Evolutionary conservation across 2,113 vertebrate species (phyloP).

Genomic region (Anas platyrhynchos): DNA sequence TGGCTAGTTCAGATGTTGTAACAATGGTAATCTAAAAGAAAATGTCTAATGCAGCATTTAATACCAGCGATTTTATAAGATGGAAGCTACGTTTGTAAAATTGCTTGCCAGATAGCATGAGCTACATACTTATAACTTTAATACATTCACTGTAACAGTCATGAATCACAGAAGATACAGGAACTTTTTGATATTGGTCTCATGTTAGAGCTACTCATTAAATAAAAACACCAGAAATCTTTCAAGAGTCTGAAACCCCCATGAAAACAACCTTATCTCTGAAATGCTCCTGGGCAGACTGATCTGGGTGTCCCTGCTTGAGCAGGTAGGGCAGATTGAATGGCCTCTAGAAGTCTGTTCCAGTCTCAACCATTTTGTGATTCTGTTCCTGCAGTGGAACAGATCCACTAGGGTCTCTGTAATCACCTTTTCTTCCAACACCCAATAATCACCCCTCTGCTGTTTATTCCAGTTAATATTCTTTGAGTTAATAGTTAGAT

Average conservation of each 20-base stretch:
- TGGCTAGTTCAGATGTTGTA: not conserved
- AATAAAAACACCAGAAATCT: not conserved
- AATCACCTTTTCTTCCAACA: not conserved
- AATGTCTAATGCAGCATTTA: not conserved
- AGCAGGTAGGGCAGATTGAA: not conserved
- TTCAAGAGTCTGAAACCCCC: not conserved
- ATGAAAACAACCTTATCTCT: not conserved
- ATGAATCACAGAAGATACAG: not conserved
- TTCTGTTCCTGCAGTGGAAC: not conserved
- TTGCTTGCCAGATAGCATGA: not conserved
- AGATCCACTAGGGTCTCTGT: not conserved
- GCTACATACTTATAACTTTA: not conserved
- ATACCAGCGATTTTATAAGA: not conserved
- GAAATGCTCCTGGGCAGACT: not conserved
- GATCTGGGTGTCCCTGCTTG: not conserved
- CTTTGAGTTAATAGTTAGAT: not conserved
- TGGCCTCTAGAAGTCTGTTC: not conserved
- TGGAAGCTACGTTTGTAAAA: not conserved
- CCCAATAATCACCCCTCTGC: not conserved
- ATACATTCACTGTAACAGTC: not conserved
- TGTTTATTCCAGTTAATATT: not conserved
- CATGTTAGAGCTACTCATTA: not conserved
- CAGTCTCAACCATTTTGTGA: not conserved
- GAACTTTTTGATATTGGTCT: not conserved
- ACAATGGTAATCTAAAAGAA: not conserved